Conservation (phyloP, 2,797 vertebrate genomes). For the Mormyrus proboscirostris region DNA sequence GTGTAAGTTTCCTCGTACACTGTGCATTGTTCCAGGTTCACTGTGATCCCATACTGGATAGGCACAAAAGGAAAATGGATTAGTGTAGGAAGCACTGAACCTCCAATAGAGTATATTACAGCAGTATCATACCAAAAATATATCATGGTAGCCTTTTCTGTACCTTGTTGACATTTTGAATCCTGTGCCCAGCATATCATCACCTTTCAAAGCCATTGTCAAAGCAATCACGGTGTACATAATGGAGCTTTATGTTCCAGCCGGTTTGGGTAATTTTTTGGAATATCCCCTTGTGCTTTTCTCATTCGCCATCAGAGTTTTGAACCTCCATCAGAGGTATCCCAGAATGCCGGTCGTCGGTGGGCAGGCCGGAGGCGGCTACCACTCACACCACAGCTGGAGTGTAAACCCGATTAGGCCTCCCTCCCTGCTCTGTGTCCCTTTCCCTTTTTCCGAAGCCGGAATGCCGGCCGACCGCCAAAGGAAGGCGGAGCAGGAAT, state of each 20-base stretch:
- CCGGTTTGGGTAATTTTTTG: not conserved
- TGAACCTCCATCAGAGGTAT: not conserved
- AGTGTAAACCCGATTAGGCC: slow-evolving; percentile 12
- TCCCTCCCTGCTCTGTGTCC: not conserved
- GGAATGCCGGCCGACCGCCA: slow-evolving; percentile 43
- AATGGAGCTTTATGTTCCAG: not conserved
- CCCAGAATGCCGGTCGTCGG: not conserved
- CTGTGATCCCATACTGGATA: not conserved
- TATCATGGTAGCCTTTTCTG: not conserved
- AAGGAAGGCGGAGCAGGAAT: slow-evolving; percentile 44
- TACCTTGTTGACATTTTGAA: not conserved
- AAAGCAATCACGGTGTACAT: not conserved
- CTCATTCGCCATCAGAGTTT: not conserved
- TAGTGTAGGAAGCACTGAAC: not conserved
- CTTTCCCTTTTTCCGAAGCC: slow-evolving; percentile 34
- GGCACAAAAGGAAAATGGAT: not conserved
- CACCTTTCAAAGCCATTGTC: not conserved
- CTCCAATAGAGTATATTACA: not conserved
- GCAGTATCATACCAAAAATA: not conserved
- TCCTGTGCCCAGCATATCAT: not conserved
- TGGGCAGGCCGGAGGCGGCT: slow-evolving; percentile 23
- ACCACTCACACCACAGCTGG: not conserved
- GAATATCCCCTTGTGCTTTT: not conserved
- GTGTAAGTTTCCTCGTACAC: not conserved
- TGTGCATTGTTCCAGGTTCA: not conserved